Evolutionary conservation across 2,888 invertebrate species (phyloP), one percentile per base, ranked within the genome.

Genomic region (Phortica magna): DNA sequence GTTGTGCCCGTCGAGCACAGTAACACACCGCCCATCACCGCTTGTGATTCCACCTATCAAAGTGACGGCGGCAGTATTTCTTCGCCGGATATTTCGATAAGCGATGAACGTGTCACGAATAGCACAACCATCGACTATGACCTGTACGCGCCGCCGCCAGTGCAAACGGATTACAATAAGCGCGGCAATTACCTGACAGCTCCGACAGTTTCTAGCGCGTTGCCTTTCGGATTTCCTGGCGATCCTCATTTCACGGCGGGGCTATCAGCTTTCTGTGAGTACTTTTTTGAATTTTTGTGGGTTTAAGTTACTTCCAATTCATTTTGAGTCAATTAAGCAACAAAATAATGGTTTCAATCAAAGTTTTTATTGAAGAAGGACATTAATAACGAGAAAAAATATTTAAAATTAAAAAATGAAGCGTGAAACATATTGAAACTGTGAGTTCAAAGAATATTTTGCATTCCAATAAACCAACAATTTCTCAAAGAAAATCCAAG

Each of bases 261-360:
- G 77, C 85, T 92, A 59, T 89, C 92, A 0, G 92, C 92, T 78
- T 92, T 92, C 78, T 74, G 92, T 92, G 83, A 92, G 92, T 92
- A 78, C 9, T 68, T 7, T 12, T 22, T 59, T 48, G 7, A 48
- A 48, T 48, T 14, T 12, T 14, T 12, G 14, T 14, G 48, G 7
- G 31, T 1, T 31, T 31, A 1, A 2, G 31, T 31, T 31, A 31
- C 5, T 4, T 31, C 31, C 31, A 4, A 31, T 31, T 31, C 31
- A 31, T 31, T 31, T 31, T 31, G 31, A 4, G 31, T 31, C 31
- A 31, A 31, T 31, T 31, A 31, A 2, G 2, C 31, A 31, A 31
- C 5, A 4, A 31, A 31, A 31, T 31, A 31, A 31, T 31, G 2
- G 31, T 31, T 31, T 31, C 5, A 31, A 31, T 31, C 31, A 31